Conservation (phyloP, 2,888 invertebrate genomes). For the Napeogenes sylphis region DNA sequence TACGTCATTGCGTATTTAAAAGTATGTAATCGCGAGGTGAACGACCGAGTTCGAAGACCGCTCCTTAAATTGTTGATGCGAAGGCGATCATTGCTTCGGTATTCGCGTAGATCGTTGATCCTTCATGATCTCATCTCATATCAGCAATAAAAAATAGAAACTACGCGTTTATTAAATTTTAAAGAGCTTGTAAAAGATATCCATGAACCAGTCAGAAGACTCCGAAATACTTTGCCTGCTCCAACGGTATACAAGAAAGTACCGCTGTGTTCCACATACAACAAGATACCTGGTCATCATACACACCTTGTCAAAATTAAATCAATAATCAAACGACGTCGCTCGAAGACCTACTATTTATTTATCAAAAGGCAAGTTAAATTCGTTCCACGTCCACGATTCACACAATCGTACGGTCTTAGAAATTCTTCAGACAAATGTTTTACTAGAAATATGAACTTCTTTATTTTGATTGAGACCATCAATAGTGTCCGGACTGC, state of each 20-base stretch:
- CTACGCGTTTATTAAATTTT: constrained; percentile 24
- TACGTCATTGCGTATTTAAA: constrained; percentile 64
- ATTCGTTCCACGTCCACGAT: constrained; percentile 72
- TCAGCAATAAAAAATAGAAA: constrained; percentile 37
- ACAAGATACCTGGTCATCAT: constrained; percentile 19
- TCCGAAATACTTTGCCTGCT: constrained; percentile 48
- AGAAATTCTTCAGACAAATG: constrained; percentile 52
- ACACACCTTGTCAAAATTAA: constrained; percentile 19
- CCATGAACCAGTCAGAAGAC: neutral
- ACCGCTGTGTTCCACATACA: constrained; percentile 47
- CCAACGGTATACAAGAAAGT: constrained; percentile 66
- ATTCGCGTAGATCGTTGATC: constrained; percentile 70
- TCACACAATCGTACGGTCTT: constrained; percentile 70
- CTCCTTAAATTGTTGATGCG: constrained; percentile 49
- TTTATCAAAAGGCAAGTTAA: constrained; percentile 59
- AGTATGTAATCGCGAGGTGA: constrained; percentile 56
- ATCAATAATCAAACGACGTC: constrained; percentile 44
- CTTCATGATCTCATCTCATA: constrained; percentile 70
- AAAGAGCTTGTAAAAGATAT: neutral
- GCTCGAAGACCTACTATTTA: constrained; percentile 60
- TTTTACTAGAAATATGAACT: constrained; percentile 45
- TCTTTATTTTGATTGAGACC: constrained; percentile 41
- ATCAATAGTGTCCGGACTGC: constrained; percentile 10
- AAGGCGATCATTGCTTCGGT: constrained; percentile 64
- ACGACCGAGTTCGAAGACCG: constrained; percentile 55